Evolutionary conservation across 1,140 invertebrate genomes (phyloP).

Genomic region (Halictus rubicundus): DNA sequence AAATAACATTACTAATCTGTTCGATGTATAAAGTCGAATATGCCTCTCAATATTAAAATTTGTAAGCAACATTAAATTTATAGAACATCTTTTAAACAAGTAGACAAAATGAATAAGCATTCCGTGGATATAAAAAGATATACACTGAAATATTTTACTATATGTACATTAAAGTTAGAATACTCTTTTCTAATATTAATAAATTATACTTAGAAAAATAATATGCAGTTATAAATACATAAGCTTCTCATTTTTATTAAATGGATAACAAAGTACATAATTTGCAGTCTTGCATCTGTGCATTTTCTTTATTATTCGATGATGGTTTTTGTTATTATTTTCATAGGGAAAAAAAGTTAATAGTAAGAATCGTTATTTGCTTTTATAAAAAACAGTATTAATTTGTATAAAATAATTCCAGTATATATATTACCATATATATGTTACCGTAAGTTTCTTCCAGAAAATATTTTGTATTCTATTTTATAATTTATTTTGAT

Average conservation of each 20-base stretch:
- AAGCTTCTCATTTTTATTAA: slow-evolving; percentile 22
- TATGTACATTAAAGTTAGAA: slow-evolving; percentile 8
- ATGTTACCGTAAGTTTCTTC: slow-evolving; percentile 8
- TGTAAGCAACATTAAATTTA: not conserved
- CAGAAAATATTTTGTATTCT: slow-evolving; percentile 38
- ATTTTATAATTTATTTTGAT: slow-evolving; percentile 40
- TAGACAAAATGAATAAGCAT: not conserved
- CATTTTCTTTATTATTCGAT: slow-evolving; percentile 24
- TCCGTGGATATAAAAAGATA: not conserved
- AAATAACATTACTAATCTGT: not conserved
- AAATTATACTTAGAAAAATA: slow-evolving; percentile 45
- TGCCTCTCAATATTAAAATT: not conserved
- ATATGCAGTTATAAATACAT: slow-evolving; percentile 20
- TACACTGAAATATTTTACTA: not conserved
- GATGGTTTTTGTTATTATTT: slow-evolving; percentile 10
- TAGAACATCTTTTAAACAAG: not conserved
- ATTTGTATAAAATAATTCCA: slow-evolving; percentile 31
- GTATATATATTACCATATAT: not conserved
- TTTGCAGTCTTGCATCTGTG: slow-evolving; percentile 46
- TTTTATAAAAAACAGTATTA: slow-evolving; percentile 25
- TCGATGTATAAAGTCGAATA: not conserved
- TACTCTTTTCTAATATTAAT: not conserved
- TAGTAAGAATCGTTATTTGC: slow-evolving; percentile 16
- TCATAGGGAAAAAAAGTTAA: slow-evolving; percentile 36
- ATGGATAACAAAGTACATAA: slow-evolving; percentile 35